A percentile compares a stretch with the other conserved stretches of the same genome.
These are phyloP conservation scores for Gordius sp. DNA, from an alignment of 2,888 invertebrate genomes.

Conservation along the genomic window DNA sequence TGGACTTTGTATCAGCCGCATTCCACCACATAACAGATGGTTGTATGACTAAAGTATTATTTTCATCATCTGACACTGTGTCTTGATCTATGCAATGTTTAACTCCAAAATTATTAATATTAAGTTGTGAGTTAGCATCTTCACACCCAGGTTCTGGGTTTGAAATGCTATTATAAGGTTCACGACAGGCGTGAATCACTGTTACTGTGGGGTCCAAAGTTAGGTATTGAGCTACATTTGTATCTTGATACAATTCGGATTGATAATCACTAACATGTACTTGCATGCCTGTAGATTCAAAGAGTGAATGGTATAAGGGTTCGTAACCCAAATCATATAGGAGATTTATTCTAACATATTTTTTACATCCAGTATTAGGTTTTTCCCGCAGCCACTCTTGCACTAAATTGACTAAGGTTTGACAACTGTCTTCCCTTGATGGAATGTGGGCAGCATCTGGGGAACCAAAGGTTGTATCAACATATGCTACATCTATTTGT, in stretches of 20 bases:
- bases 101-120: too few relatives aligned
- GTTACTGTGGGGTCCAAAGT: background rate
- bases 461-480: conserved; percentile 30
- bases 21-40: conserved; percentile 15
- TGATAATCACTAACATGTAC: conserved; percentile 9
- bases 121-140: too few relatives aligned
- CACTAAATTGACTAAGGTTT: conserved; percentile 25
- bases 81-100: too few relatives aligned
- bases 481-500: conserved; percentile 27
- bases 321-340: conserved; percentile 10
- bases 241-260: background rate
- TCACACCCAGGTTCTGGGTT: too few relatives aligned
- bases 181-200: conserved; percentile 1
- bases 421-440: conserved; percentile 23
- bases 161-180: background rate
- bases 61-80: background rate
- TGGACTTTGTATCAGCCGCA: background rate
- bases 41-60: conserved; percentile 5
- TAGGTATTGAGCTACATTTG: background rate
- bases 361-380: background rate
- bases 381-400: conserved; percentile 20
- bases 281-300: background rate
- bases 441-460: conserved; percentile 26
- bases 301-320: background rate
- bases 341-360: conserved; percentile 1